These are phyloP conservation scores for Bungarus multicinctus DNA, from an alignment of 2,113 vertebrate genomes.

Conservation along the genomic window DNA sequence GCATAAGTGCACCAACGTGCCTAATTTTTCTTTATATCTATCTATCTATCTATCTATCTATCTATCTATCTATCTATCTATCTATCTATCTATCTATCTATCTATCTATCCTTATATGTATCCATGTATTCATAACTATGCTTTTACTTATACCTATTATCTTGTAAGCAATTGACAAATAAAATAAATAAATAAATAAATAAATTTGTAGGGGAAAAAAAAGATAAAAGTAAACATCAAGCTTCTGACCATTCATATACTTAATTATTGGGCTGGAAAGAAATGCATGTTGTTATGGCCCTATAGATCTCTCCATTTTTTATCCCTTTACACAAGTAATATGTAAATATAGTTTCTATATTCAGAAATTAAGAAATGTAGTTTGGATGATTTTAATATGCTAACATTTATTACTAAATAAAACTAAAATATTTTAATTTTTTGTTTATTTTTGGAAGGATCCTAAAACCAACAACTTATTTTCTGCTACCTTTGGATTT, in stretches of 20 bases:
- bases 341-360: neutral
- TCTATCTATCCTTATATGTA: too few species aligned
- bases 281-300: neutral
- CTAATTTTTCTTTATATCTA: too few species aligned
- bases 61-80: too few species aligned
- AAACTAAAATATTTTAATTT: neutral
- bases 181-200: too few species aligned
- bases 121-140: too few species aligned
- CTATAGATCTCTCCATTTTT: neutral
- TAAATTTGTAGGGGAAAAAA: too few species aligned
- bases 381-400: neutral
- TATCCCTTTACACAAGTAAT: too few species aligned
- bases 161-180: too few species aligned
- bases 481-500: conserved; percentile 72
- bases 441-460: conserved; percentile 56
- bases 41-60: too few species aligned
- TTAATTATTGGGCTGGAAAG: neutral
- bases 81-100: too few species aligned
- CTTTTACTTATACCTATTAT: too few species aligned
- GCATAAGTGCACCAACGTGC: too few species aligned
- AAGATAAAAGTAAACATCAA: neutral
- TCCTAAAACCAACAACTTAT: conserved; percentile 69
- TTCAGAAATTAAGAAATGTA: neutral
- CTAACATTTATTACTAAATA: neutral
- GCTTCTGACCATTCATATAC: neutral